Evolutionary conservation across 2,113 vertebrate genomes (phyloP).

Genomic region (Stigmatopora nigra): DNA sequence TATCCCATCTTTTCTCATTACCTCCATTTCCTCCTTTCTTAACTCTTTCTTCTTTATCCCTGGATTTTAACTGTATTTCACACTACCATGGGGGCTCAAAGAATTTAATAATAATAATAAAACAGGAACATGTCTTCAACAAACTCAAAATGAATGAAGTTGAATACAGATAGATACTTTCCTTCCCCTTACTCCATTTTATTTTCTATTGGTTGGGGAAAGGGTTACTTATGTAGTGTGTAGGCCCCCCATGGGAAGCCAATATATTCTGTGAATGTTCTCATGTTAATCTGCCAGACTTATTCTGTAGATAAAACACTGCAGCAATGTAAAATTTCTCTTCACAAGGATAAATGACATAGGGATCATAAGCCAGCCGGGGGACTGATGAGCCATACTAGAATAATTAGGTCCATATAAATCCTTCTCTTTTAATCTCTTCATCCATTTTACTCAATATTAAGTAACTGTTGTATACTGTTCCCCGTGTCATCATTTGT

Average conservation of each 20-base stretch:
- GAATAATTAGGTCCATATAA: constrained; percentile 66
- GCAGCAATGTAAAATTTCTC: constrained; percentile 51
- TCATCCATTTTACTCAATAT: constrained; percentile 41
- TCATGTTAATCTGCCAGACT: constrained; percentile 68
- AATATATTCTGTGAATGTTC: constrained; percentile 62
- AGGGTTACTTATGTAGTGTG: constrained; percentile 43
- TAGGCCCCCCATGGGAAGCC: constrained; percentile 32
- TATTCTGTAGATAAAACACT: constrained; percentile 61
- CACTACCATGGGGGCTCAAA: constrained; percentile 22
- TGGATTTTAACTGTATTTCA: constrained; percentile 11
- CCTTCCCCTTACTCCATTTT: constrained; percentile 9
- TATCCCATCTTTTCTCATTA: constrained; percentile 49
- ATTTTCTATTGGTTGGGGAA: constrained; percentile 19
- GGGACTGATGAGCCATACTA: constrained; percentile 68
- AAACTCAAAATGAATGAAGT: constrained; percentile 11
- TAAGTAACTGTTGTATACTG: background rate
- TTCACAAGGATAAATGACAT: constrained; percentile 46
- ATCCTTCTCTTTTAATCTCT: constrained; percentile 39
- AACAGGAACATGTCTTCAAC: constrained; percentile 24
- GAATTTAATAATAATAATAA: constrained; percentile 40
- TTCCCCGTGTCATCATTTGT: background rate
- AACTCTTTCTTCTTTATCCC: constrained; percentile 13
- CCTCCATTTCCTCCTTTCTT: constrained; percentile 24
- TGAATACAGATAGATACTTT: constrained; percentile 2
- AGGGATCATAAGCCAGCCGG: constrained; percentile 51